Percentiles rank a stretch among this genome's conserved stretches.
Evolutionary conservation across 2,797 vertebrate species (phyloP).

Genomic region (Pangasius larnaudii): DNA sequence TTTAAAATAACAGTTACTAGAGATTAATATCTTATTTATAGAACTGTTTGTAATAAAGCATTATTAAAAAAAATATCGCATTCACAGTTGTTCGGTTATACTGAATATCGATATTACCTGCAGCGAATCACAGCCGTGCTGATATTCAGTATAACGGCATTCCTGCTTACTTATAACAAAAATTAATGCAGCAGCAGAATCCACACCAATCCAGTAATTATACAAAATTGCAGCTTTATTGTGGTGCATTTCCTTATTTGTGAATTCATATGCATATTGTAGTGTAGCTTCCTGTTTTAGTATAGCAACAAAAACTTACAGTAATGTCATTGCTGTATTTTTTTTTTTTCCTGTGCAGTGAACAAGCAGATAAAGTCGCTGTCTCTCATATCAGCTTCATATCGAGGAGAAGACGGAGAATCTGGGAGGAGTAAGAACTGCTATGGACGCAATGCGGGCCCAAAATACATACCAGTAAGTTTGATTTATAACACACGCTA

Average conservation of each 20-base stretch:
- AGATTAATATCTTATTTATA: background rate
- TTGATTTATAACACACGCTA: background rate
- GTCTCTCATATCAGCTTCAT: conserved; percentile 76
- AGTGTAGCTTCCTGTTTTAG: background rate
- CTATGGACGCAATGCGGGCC: conserved; percentile 79
- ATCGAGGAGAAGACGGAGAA: conserved; percentile 80
- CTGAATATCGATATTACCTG: no score
- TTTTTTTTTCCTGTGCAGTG: conserved; percentile 70
- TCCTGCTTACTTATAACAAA: background rate
- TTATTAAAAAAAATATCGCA: no score
- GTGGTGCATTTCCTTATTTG: background rate
- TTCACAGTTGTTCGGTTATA: no score
- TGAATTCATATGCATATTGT: background rate
- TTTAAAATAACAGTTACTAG: background rate
- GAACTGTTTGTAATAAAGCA: no score
- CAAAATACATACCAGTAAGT: conserved; percentile 80
- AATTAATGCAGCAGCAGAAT: no score
- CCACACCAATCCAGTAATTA: background rate
- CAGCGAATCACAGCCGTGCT: no score
- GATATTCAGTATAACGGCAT: no score
- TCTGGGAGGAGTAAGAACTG: conserved; percentile 87
- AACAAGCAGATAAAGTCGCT: conserved; percentile 86
- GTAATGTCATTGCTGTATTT: background rate
- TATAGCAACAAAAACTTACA: background rate
- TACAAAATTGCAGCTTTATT: background rate